Conservation (phyloP, 2,888 invertebrate genomes). For the Aleiodes alternator region DNA sequence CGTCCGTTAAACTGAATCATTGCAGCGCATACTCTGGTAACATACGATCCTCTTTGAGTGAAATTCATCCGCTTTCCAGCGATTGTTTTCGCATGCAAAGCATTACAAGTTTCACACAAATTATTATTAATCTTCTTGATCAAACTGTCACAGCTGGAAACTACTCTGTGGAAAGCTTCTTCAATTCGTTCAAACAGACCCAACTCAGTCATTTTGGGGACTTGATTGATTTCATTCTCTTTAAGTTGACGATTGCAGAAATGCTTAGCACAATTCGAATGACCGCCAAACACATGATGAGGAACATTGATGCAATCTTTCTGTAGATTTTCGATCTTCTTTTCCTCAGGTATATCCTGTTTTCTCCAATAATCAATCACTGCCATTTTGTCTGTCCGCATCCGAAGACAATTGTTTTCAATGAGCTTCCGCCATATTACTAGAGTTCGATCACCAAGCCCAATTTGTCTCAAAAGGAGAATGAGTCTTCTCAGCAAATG, state of each 20-base stretch:
- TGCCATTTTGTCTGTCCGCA: not conserved
- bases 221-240: slow-evolving; percentile 41
- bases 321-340: not conserved
- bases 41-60: too few species aligned
- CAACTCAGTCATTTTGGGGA: slow-evolving; percentile 4
- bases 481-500: not conserved
- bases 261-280: slow-evolving; percentile 43
- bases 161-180: too few species aligned
- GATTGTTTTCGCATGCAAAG: too few species aligned
- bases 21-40: too few species aligned
- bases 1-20: too few species aligned
- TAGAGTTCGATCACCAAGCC: too few species aligned
- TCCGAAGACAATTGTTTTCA: not conserved
- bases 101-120: too few species aligned
- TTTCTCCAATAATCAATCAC: not conserved
- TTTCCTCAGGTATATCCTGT: not conserved
- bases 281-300: slow-evolving; percentile 53
- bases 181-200: too few species aligned
- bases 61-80: too few species aligned
- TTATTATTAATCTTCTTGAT: too few species aligned
- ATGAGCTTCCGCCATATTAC: too few species aligned
- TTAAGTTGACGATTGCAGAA: slow-evolving; percentile 12
- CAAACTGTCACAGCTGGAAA: too few species aligned
- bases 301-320: slow-evolving; percentile 52
- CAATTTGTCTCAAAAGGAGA: not conserved